These are phyloP conservation scores for Pocillopora damicornis DNA, from an alignment of 64 coral and sea anemone genomes.

Conservation along the genomic window DNA sequence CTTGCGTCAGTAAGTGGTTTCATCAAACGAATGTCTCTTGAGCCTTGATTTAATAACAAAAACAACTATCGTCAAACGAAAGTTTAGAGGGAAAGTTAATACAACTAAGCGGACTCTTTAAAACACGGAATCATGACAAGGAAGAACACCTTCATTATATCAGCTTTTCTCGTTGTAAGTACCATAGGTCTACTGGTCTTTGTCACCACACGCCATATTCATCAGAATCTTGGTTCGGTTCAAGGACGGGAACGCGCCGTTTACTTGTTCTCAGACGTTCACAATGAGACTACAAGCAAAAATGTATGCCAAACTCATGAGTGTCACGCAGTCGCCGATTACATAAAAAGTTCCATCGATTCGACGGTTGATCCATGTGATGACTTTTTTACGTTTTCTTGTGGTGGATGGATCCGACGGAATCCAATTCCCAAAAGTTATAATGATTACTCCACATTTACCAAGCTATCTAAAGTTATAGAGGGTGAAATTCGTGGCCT, in stretches of 20 bases:
- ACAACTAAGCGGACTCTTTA: background rate
- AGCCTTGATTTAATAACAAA: background rate
- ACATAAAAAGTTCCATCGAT: constrained; percentile 61
- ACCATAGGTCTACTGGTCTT: constrained; percentile 28
- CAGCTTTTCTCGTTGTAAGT: constrained; percentile 37
- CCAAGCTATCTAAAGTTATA: constrained; percentile 74
- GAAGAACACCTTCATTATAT: constrained; percentile 30
- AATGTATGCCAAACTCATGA: constrained; percentile 46
- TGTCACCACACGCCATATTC: constrained; percentile 21
- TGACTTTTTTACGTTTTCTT: constrained; percentile 79
- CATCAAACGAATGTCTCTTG: background rate
- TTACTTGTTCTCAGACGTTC: constrained; percentile 35
- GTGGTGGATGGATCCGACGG: constrained; percentile 71
- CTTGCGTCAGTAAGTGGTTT: background rate
- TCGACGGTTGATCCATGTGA: constrained; percentile 56
- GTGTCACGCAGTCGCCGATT: constrained; percentile 51
- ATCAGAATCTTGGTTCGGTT: background rate
- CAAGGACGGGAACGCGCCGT: constrained; percentile 1
- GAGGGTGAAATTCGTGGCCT: constrained; percentile 55
- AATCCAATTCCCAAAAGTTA: constrained; percentile 92
- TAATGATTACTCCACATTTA: constrained; percentile 91
- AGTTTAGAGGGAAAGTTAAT: background rate
- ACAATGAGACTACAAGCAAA: background rate
- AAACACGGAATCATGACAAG: constrained; percentile 24
- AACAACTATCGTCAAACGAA: background rate